Evolutionary conservation across 1,140 invertebrate species (phyloP).

Genomic region (Drosophila sproati): DNA sequence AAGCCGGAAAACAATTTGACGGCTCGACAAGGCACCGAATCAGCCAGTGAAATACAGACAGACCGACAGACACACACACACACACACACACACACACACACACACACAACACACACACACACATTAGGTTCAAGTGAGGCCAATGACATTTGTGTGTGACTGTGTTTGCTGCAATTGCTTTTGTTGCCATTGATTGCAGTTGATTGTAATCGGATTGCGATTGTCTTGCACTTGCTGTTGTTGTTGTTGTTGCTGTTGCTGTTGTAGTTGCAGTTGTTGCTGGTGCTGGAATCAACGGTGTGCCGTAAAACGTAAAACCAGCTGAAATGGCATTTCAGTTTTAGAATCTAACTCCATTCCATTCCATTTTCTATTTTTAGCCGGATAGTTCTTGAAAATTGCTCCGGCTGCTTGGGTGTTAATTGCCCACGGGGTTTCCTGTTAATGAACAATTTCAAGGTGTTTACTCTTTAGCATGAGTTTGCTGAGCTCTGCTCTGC

Average conservation of each 20-base stretch:
- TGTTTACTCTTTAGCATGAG: conserved; percentile 29
- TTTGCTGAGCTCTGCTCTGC: background rate
- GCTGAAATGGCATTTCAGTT: too few relatives aligned
- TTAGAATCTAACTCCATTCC: conserved; percentile 2
- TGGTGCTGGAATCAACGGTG: too few relatives aligned
- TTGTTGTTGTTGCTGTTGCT: background rate
- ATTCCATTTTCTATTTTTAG: conserved; percentile 26
- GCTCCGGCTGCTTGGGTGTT: conserved; percentile 42
- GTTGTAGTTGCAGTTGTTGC: too few relatives aligned
- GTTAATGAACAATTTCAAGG: conserved; percentile 69
- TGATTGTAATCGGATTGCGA: conserved; percentile 81
- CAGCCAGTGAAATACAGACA: conserved; percentile 25
- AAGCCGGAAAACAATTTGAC: conserved; percentile 81
- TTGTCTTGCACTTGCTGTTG: conserved; percentile 67
- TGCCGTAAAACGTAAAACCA: conserved; percentile 29
- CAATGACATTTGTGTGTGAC: conserved; percentile 71
- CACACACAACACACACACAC: background rate
- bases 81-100: conserved; percentile 13
- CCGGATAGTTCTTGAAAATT: conserved; percentile 41
- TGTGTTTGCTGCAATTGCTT: conserved; percentile 32
- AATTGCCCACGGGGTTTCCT: conserved; percentile 64
- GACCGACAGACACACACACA: conserved; percentile 28
- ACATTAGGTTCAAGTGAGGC: conserved; percentile 60
- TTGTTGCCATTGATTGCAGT: conserved; percentile 71
- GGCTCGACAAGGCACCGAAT: conserved; percentile 35